Evolutionary conservation across 1,140 invertebrate genomes (phyloP).

Genomic region (Leptinotarsa texana): DNA sequence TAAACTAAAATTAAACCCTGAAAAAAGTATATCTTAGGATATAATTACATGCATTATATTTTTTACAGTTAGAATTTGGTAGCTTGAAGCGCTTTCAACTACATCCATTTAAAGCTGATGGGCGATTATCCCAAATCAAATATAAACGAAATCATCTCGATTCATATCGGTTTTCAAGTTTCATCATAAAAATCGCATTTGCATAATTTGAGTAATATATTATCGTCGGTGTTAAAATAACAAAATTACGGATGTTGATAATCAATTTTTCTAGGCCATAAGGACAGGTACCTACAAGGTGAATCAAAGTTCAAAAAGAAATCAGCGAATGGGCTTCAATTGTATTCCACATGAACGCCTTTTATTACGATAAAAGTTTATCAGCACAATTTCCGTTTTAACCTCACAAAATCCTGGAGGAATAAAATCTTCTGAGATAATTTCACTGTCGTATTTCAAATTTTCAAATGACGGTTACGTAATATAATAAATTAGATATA

Average conservation of each 20-base stretch:
- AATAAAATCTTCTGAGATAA: too few species aligned
- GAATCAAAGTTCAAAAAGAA: not conserved
- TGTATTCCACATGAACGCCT: too few species aligned
- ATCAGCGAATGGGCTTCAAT: too few species aligned
- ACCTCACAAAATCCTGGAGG: too few species aligned
- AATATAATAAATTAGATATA: too few species aligned
- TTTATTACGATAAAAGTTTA: too few species aligned
- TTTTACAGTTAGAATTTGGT: conserved; percentile 19
- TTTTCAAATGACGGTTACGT: too few species aligned
- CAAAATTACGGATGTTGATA: not conserved
- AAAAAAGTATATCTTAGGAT: conserved; percentile 12
- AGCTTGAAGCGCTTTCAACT: not conserved
- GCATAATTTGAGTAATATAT: conserved; percentile 18
- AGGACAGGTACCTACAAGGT: not conserved
- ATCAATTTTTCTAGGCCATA: conserved; percentile 11
- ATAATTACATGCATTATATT: conserved; percentile 21
- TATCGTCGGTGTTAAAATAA: conserved; percentile 7
- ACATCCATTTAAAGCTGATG: conserved; percentile 14
- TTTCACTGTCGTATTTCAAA: too few species aligned
- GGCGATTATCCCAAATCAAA: conserved; percentile 8
- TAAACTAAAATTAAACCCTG: conserved; percentile 12
- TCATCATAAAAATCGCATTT: conserved; percentile 17
- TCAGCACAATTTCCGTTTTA: too few species aligned
- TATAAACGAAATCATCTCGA: conserved; percentile 10
- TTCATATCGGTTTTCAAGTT: conserved; percentile 14